Evolutionary conservation across 2,888 invertebrate genomes (phyloP).

Genomic region (Caenorhabditis sp.): DNA sequence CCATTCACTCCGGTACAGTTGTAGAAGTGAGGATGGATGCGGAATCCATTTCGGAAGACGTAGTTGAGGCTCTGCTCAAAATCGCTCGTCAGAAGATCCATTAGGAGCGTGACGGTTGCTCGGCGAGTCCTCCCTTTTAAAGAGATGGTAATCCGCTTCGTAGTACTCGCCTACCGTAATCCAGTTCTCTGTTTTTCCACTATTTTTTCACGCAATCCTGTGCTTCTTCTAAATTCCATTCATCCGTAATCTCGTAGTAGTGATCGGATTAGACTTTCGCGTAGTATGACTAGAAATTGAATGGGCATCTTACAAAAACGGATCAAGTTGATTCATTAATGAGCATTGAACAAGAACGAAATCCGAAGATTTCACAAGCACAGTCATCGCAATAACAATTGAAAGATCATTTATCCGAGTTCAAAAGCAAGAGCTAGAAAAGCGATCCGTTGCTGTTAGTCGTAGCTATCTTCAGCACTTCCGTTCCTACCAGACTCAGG

Average conservation of each 20-base stretch:
- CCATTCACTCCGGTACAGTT: slow-evolving; percentile 36
- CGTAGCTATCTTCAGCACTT: background rate
- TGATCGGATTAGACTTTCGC: slow-evolving; percentile 21
- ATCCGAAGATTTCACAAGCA: too few relatives aligned
- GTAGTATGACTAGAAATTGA: slow-evolving; percentile 9
- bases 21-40: slow-evolving; percentile 35
- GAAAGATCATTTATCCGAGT: too few relatives aligned
- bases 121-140: background rate
- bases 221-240: background rate
- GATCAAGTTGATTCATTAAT: too few relatives aligned
- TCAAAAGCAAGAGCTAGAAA: too few relatives aligned
- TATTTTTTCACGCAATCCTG: background rate
- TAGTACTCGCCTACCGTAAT: slow-evolving; percentile 3
- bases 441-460: slow-evolving; percentile 38
- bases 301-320: background rate
- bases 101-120: background rate
- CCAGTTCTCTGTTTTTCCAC: background rate
- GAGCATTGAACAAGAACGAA: background rate
- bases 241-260: slow-evolving; percentile 19
- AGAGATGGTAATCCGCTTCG: background rate
- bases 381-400: too few relatives aligned
- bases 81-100: slow-evolving; percentile 21
- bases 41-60: slow-evolving; percentile 38
- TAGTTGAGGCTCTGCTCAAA: slow-evolving; percentile 38
- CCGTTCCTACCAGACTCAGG: slow-evolving; percentile 21